Evolutionary conservation across 2,888 invertebrate genomes (phyloP).

Genomic region (Atethmia centrago): DNA sequence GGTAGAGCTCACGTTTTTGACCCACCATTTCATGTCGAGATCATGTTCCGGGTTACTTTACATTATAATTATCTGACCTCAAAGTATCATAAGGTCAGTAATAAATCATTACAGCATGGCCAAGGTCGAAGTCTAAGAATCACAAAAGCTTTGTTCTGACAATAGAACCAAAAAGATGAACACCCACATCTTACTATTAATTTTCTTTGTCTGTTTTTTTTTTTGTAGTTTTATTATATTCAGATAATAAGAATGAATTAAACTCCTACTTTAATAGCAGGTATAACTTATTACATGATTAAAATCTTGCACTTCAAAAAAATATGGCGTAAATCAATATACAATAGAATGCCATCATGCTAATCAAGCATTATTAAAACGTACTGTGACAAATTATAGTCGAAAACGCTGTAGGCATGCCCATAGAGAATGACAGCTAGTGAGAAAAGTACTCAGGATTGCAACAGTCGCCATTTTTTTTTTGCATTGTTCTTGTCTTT

Average conservation of each 20-base stretch:
- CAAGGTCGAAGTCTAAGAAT: conserved; percentile 72
- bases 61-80: conserved; percentile 80
- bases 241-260: conserved; percentile 34
- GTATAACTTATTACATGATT: conserved; percentile 54
- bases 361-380: conserved; percentile 42
- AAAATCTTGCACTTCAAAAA: conserved; percentile 49
- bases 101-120: conserved; percentile 77
- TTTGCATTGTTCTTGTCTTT: conserved; percentile 32
- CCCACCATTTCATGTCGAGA: conserved; percentile 75
- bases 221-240: conserved; percentile 34
- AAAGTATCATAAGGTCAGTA: conserved; percentile 76
- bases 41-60: conserved; percentile 82
- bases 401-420: conserved; percentile 48
- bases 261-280: conserved; percentile 40
- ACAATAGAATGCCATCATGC: conserved; percentile 62
- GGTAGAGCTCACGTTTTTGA: conserved; percentile 80
- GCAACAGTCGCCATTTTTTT: conserved; percentile 35
- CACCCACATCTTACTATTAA: conserved; percentile 62
- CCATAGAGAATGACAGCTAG: conserved; percentile 24
- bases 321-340: conserved; percentile 32
- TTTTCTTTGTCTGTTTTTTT: conserved; percentile 44
- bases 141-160: conserved; percentile 64
- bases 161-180: conserved; percentile 64
- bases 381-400: conserved; percentile 39
- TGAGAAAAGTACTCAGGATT: conserved; percentile 43